Percentiles rank a stretch among this genome's conserved stretches.
phyloP scores from a whole-genome alignment of 2,888 invertebrate genomes.

The Cephus pulcher region DNA sequence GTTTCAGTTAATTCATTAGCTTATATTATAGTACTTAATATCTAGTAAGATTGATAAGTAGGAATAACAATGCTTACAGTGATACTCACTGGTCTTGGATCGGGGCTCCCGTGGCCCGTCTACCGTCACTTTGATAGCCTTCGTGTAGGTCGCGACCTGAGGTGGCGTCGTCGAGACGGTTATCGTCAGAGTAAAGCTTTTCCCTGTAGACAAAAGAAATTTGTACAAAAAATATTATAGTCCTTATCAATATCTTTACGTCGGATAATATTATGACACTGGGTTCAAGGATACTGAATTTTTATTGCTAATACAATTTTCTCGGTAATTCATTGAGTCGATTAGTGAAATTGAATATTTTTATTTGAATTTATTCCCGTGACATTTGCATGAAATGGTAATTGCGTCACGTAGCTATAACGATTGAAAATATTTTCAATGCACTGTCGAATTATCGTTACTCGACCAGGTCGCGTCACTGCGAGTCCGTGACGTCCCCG shows the following conservation, averaged over 20 bases:
- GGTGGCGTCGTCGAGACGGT: slow-evolving; percentile 93
- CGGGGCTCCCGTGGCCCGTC: slow-evolving; percentile 97
- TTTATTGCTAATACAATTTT: background rate
- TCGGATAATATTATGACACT: background rate
- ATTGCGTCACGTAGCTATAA: background rate
- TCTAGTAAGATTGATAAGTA: slow-evolving; percentile 30
- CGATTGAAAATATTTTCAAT: background rate
- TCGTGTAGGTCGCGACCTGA: slow-evolving; percentile 95
- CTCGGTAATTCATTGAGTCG: background rate
- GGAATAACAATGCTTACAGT: slow-evolving; percentile 65
- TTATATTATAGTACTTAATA: background rate
- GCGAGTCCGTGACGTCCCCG: background rate
- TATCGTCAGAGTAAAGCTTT: slow-evolving; percentile 97
- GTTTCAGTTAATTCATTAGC: background rate
- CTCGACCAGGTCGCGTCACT: background rate
- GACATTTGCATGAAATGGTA: no score
- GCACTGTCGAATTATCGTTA: background rate
- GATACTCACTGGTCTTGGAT: slow-evolving; percentile 89
- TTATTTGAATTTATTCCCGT: background rate
- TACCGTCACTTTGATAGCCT: slow-evolving; percentile 98
- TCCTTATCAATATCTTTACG: background rate
- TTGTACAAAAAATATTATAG: background rate
- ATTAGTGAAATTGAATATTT: background rate
- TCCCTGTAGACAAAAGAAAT: slow-evolving; percentile 77
- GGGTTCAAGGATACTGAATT: background rate